Conservation (phyloP, 2,888 invertebrate species). For the Oxytorus armatus region DNA sequence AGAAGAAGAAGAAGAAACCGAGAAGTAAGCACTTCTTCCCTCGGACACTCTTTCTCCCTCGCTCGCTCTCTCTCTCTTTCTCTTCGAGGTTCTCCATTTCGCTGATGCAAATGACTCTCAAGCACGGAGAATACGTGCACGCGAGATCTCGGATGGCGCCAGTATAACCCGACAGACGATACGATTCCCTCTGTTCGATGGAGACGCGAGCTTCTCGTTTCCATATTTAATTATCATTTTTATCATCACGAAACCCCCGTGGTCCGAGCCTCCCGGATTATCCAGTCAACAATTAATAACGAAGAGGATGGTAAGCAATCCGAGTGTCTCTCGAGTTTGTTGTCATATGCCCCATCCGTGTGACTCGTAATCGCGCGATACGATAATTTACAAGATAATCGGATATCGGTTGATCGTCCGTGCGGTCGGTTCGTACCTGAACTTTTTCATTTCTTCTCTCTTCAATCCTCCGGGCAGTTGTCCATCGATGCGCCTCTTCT, state of each 20-base stretch:
- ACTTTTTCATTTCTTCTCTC: slow-evolving; percentile 1
- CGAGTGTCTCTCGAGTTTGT: slow-evolving; percentile 30
- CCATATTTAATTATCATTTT: slow-evolving; percentile 70
- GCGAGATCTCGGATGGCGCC: slow-evolving; percentile 66
- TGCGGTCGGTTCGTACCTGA: slow-evolving; percentile 1
- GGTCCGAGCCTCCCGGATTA: slow-evolving; percentile 50
- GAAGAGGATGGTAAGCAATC: slow-evolving; percentile 8
- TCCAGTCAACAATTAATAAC: slow-evolving; percentile 63
- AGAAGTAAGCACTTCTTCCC: slow-evolving; percentile 36
- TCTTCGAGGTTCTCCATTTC: slow-evolving; percentile 61
- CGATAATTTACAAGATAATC: slow-evolving; percentile 67
- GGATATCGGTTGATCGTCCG: slow-evolving; percentile 52
- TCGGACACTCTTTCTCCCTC: slow-evolving; percentile 28
- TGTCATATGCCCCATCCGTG: slow-evolving; percentile 29
- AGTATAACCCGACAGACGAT: slow-evolving; percentile 62
- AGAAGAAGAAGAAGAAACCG: slow-evolving; percentile 39
- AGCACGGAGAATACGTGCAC: slow-evolving; percentile 60
- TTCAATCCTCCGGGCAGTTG: background rate
- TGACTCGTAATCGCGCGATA: slow-evolving; percentile 11
- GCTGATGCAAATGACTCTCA: slow-evolving; percentile 68
- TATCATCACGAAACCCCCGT: slow-evolving; percentile 30
- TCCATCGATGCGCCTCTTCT: background rate
- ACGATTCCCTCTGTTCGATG: slow-evolving; percentile 54
- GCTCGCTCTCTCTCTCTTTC: no score
- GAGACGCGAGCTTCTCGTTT: slow-evolving; percentile 65